phyloP scores from a whole-genome alignment of 1,140 invertebrate species.

The Cherax quadricarinatus region DNA sequence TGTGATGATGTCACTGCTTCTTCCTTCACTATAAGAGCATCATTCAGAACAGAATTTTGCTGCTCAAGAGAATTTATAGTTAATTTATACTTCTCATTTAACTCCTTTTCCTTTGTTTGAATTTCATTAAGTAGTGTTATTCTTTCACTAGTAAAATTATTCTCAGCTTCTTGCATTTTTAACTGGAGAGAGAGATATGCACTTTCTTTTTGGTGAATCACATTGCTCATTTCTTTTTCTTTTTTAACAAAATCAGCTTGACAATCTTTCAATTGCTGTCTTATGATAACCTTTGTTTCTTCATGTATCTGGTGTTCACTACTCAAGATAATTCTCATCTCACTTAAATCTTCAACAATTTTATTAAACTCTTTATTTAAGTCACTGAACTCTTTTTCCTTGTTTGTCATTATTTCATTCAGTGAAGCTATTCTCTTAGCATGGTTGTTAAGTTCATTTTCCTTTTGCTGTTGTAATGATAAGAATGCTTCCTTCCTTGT shows the following conservation, averaged over 20 bases:
- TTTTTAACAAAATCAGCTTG: too few relatives aligned
- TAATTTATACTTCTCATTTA: slow-evolving; percentile 5
- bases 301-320: neutral
- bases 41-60: neutral
- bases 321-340: neutral
- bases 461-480: neutral
- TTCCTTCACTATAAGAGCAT: neutral
- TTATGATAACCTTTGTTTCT: neutral
- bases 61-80: neutral
- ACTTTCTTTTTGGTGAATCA: neutral
- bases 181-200: neutral
- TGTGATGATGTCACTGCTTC: neutral
- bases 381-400: neutral
- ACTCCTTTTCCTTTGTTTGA: slow-evolving; percentile 6
- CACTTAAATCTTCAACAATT: neutral
- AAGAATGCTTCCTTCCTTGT: neutral
- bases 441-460: neutral
- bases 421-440: neutral
- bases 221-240: neutral
- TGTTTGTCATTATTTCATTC: neutral
- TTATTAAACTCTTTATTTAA: neutral
- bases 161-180: neutral
- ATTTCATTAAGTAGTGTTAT: neutral
- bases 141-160: neutral
- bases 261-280: slow-evolving; percentile 1